phyloP scores from a whole-genome alignment of 1,140 invertebrate species.

The Coptotermes formosanus region DNA sequence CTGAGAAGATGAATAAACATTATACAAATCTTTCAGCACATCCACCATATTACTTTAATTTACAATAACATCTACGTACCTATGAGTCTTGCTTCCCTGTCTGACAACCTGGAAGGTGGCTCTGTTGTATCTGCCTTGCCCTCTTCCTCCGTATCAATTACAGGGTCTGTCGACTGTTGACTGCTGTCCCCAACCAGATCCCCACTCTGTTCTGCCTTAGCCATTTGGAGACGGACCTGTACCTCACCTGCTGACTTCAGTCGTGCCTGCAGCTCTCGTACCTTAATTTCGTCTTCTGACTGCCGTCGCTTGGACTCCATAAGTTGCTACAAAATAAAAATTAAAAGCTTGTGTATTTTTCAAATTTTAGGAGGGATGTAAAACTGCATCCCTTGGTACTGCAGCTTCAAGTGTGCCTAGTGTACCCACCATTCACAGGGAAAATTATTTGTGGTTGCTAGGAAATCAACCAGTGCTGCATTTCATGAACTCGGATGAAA shows the following conservation, averaged over 20 bases:
- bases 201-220: not conserved
- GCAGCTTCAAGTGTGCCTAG: no score
- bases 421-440: no score
- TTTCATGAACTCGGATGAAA: no score
- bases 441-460: no score
- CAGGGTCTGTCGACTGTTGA: slow-evolving; percentile 36
- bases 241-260: slow-evolving; percentile 27
- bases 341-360: not conserved
- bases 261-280: slow-evolving; percentile 38
- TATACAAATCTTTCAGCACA: no score
- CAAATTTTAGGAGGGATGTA: no score
- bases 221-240: not conserved
- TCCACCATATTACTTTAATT: no score
- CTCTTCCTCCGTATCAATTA: slow-evolving; percentile 49
- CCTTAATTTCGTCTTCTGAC: slow-evolving; percentile 58
- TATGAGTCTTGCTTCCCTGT: slow-evolving; percentile 60
- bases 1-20: no score
- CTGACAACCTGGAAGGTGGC: slow-evolving; percentile 46
- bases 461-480: no score
- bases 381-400: no score
- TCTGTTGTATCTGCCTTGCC: slow-evolving; percentile 41
- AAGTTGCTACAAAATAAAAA: slow-evolving; percentile 55
- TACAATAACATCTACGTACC: not conserved
- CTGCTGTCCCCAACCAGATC: not conserved
- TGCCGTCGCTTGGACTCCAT: slow-evolving; percentile 63